phyloP scores from a whole-genome alignment of 2,888 invertebrate genomes.

The Reticulitermes lucifugus region DNA sequence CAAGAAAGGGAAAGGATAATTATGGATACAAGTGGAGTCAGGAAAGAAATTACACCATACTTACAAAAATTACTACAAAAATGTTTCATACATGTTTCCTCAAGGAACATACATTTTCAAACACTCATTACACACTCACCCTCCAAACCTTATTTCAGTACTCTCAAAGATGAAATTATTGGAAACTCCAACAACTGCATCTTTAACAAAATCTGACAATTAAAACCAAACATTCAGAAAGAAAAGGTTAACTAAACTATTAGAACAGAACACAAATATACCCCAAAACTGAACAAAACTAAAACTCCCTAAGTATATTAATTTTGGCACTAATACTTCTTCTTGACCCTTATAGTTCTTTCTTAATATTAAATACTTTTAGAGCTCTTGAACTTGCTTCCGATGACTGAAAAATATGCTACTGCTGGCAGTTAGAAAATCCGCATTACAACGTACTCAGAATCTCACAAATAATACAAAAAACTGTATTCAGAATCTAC shows the following conservation, averaged over 20 bases:
- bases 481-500: no score
- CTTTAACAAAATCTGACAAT: neutral
- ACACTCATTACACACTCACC: neutral
- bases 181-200: constrained; percentile 11
- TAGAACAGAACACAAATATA: neutral
- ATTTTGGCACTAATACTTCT: neutral
- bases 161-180: constrained; percentile 12
- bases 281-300: neutral
- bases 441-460: no score
- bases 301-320: neutral
- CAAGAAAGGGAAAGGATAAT: constrained; percentile 7
- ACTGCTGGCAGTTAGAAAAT: neutral
- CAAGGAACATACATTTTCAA: neutral
- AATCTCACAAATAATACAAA: no score
- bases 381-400: neutral
- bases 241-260: neutral
- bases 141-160: neutral
- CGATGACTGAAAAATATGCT: neutral
- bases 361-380: neutral
- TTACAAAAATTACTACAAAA: neutral
- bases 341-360: neutral
- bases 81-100: neutral
- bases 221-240: neutral
- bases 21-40: neutral
- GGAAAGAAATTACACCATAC: neutral